Evolutionary conservation across 2,888 invertebrate species (phyloP), one percentile per base, ranked within the genome.

Genomic region (Lysandra coridon): DNA sequence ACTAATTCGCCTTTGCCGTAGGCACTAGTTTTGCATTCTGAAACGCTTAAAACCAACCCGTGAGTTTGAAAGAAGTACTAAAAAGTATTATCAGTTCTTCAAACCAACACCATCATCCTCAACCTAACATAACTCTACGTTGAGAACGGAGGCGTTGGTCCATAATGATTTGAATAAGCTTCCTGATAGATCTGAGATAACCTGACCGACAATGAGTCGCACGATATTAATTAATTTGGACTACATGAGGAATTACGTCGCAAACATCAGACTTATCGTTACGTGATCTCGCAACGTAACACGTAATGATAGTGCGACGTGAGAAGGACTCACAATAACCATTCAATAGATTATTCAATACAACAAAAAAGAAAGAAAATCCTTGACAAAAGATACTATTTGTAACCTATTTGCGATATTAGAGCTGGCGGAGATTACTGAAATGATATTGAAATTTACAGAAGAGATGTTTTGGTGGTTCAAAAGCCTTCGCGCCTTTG

Each of bases 281-380:
- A 83, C 84, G 84, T 83, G 82, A 81, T 78, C 17, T 7, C 60
- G 75, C 79, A 33, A 30, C 80, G 49, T 69, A 79, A 78, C 83
- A 83, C 83, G 83, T 82, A 80, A 62, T 73, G 30, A 75, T 57
- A 76, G 76, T 76, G 57, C 53, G 75, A 79, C 81, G 82, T 82
- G 82, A 79, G 79, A 83, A 83, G 83, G 82, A 83, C 83, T 40
- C 57, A 76, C 76, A 53, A 53, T 57, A 76, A 76, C 57, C 53
- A 76, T 76, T 76, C 76, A 76, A 76, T 76, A 76, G 76, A n/a
- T 53, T 76, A 76, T 57, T 76, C 76, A 76, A 76, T 76, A 76
- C 30, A 57, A 57, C 76, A 76, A 76, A 76, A 76, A 76, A 57
- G 76, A 30, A 76, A 76, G 76, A 33, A 76, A 76, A 76, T 57